Evolutionary conservation across 2,113 vertebrate species (phyloP).

Genomic region (Tiliqua scincoides): DNA sequence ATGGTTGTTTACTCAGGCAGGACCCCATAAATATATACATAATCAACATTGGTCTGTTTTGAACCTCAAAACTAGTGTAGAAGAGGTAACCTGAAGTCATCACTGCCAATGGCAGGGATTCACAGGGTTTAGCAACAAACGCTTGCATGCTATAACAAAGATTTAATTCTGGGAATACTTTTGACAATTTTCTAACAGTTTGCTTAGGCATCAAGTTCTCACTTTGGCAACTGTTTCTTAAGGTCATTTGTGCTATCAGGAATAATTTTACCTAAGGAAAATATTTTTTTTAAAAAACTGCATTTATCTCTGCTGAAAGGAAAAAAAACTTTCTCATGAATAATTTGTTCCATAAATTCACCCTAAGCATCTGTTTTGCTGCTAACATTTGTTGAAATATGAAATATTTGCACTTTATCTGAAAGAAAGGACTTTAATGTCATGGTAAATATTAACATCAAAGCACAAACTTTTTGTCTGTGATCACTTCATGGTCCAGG

Average conservation of each 20-base stretch:
- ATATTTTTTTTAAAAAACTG: background rate
- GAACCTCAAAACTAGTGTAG: background rate
- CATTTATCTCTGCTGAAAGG: background rate
- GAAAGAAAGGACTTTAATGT: background rate
- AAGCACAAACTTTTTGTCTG: background rate
- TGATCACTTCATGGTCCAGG: background rate
- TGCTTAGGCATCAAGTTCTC: background rate
- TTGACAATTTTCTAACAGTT: background rate
- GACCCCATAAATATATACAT: no score
- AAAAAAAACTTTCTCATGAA: background rate
- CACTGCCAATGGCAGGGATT: background rate
- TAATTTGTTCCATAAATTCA: background rate
- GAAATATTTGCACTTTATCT: background rate
- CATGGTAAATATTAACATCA: accelerated
- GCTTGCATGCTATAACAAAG: background rate
- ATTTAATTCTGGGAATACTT: accelerated
- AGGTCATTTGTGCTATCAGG: background rate
- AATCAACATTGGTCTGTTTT: no score
- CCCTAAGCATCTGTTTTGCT: background rate
- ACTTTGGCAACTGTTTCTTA: background rate
- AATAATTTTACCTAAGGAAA: background rate
- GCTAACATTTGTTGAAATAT: background rate
- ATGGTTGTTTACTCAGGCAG: no score
- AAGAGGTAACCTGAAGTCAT: background rate
- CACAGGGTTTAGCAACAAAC: background rate